Evolutionary conservation across 37 sponge, comb jelly and placozoan genomes (phyloP), one percentile per base, ranked within the genome.

Genomic region (Cliona cf. orientalis): DNA sequence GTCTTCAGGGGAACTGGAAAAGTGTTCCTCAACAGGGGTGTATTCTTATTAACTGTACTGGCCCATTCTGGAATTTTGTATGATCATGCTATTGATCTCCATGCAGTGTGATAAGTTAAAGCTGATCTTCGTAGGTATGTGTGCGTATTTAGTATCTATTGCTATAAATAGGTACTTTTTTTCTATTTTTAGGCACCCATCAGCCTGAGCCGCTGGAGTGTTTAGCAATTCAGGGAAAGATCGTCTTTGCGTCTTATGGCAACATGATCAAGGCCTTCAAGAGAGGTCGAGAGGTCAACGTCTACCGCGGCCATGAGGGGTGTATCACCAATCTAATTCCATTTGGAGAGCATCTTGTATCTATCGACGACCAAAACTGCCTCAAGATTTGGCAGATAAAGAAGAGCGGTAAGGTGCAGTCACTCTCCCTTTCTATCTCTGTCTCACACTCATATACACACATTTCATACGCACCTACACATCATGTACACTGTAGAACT

Each of bases 341-440:
- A 33, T 89, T 94, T 84, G 95, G 91, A 39, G 91, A 91, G 11
- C 88, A 94, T 42, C 75, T 97, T 3, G 80, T 97, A 5, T 82
- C 97, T 41, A 78, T 97, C 49, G 97, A 94, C 75, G 77, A 86
- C 46, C 43, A 43, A 1, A 89, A 81, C 60, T 42, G 59, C 38
- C 58, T 95, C 17, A 89, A 73, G 66, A 89, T 92, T 32, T 95
- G 92, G 92, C 38, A 72, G 25, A 71, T 60, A 28, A 66, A n/a
- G 6, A 71, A 55, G 9, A 41, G 46, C 84, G 95, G 95, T 91
- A n/a, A n/a, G n/a, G n/a, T n/a, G n/a, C n/a, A n/a, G 29, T 14
- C 14, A 7, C 63, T 26, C 63, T 38, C 5, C 11, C 33, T 60
- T 11, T 71, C 37, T 67, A 67, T 22, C 14, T 63, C 5, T 56